These are phyloP conservation scores for Salvelinus sp. DNA, from an alignment of 2,113 vertebrate species.

Conservation along the genomic window DNA sequence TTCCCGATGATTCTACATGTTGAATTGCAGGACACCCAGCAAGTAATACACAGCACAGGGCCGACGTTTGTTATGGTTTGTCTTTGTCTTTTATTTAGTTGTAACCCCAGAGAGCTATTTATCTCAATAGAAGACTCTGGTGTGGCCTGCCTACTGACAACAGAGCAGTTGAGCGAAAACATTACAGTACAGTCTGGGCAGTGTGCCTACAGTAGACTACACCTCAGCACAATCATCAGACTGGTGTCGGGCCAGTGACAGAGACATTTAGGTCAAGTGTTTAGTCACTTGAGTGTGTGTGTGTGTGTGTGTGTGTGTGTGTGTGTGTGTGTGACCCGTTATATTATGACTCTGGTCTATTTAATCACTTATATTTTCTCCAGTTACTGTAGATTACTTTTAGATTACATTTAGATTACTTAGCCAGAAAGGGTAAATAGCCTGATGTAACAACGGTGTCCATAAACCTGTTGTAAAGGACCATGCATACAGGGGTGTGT, in stretches of 20 bases:
- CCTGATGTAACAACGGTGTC: background rate
- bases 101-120: background rate
- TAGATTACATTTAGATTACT: no score
- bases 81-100: background rate
- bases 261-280: slow-evolving; percentile 48
- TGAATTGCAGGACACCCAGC: no score
- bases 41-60: no score
- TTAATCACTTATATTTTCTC: background rate
- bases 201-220: slow-evolving; percentile 26
- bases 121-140: background rate
- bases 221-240: slow-evolving; percentile 53
- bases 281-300: slow-evolving; percentile 3
- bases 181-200: slow-evolving; percentile 42
- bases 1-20: no score
- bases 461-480: slow-evolving; percentile 27
- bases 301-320: background rate
- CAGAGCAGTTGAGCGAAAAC: slow-evolving; percentile 59
- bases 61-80: no score
- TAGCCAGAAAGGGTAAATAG: background rate
- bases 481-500: background rate
- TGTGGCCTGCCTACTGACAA: slow-evolving; percentile 45
- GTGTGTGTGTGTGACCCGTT: no score
- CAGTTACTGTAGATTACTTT: no score
- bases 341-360: background rate
- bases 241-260: slow-evolving; percentile 40